Conservation (phyloP, 2,888 invertebrate genomes). For the Cerastoderma edule region DNA sequence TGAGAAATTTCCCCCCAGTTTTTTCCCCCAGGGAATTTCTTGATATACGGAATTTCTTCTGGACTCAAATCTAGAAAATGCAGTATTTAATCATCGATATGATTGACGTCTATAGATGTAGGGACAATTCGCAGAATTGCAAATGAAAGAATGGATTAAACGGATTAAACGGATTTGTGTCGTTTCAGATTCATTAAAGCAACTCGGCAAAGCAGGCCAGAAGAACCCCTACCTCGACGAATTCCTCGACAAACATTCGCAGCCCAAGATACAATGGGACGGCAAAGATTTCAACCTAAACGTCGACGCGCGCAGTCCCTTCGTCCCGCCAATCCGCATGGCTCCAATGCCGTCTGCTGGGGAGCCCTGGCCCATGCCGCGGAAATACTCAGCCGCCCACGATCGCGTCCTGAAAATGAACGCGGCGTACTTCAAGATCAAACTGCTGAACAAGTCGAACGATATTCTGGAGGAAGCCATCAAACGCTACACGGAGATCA, state of each 20-base stretch:
- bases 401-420: conserved; percentile 42
- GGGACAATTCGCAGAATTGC: no score
- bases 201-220: conserved; percentile 8
- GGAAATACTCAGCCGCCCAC: conserved; percentile 18
- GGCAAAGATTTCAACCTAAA: conserved; percentile 30
- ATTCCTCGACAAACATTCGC: conserved; percentile 39
- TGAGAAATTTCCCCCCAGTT: no score
- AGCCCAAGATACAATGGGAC: conserved; percentile 27
- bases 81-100: no score
- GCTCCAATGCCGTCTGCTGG: conserved; percentile 46
- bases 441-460: conserved; percentile 84
- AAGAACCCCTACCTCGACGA: conserved; percentile 36
- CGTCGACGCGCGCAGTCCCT: conserved; percentile 34
- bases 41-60: no score
- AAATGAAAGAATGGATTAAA: no score
- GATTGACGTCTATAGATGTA: no score
- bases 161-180: no score
- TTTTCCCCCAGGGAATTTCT: no score
- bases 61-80: no score
- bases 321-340: conserved; percentile 43
- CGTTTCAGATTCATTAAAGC: conserved; percentile 12
- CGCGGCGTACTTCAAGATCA: conserved; percentile 45
- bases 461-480: conserved; percentile 86
- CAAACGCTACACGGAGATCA: conserved; percentile 85
- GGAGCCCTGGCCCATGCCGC: conserved; percentile 56